phyloP scores from a whole-genome alignment of 2,797 vertebrate species.

The Chelon auratus region DNA sequence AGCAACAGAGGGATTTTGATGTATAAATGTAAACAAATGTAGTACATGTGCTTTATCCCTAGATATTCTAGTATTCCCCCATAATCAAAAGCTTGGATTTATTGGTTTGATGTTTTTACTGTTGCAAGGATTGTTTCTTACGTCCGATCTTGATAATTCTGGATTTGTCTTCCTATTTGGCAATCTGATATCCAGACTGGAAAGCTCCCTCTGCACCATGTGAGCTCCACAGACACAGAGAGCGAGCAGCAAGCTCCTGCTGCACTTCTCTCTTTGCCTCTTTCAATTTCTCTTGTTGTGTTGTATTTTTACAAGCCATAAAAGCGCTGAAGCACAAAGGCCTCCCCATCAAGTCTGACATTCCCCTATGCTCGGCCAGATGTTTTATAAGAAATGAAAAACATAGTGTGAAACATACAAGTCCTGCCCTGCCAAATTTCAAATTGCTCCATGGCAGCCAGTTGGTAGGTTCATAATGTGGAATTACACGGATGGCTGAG shows the following conservation, averaged over 20 bases:
- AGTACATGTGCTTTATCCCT: background rate
- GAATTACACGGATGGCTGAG: conserved; percentile 37
- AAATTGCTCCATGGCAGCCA: conserved; percentile 27
- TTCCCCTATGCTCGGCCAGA: conserved; percentile 50
- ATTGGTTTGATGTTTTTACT: background rate
- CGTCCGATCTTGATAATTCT: conserved; percentile 1
- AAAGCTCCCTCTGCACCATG: conserved; percentile 9
- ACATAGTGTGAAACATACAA: conserved; percentile 45
- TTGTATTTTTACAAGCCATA: conserved; percentile 59
- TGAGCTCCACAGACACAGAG: background rate
- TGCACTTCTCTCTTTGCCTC: background rate
- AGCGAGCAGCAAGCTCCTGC: conserved; percentile 13
- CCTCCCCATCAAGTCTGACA: conserved; percentile 52
- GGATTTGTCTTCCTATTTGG: conserved; percentile 8
- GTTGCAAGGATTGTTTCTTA: background rate
- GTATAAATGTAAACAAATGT: too few species aligned
- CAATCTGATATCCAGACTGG: background rate
- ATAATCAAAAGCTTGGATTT: background rate
- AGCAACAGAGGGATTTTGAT: too few species aligned
- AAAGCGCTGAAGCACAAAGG: conserved; percentile 48
- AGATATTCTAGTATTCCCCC: too few species aligned
- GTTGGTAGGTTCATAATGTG: conserved; percentile 21
- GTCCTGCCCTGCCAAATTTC: conserved; percentile 35
- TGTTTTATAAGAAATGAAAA: conserved; percentile 52
- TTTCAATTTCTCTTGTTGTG: conserved; percentile 36